These are phyloP conservation scores for Chiloscyllium plagiosum DNA, from an alignment of 2,113 vertebrate genomes.

Conservation along the genomic window DNA sequence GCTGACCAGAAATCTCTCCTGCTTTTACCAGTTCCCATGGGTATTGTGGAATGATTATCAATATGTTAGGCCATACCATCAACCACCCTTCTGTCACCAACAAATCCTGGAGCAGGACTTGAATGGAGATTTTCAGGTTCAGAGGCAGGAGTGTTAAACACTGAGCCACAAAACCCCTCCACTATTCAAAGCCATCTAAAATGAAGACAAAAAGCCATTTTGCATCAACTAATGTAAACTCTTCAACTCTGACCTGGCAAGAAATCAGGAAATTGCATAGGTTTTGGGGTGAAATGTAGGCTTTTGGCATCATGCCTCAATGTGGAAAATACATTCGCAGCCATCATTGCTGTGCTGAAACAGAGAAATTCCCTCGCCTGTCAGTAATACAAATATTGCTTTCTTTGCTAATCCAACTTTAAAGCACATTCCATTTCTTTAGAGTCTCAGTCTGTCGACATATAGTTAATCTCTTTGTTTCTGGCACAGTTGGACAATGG, in stretches of 20 bases:
- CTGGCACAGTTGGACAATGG: not conserved
- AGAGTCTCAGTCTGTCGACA: not conserved
- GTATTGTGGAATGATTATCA: too few relatives aligned
- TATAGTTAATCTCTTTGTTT: not conserved
- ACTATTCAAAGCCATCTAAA: not conserved
- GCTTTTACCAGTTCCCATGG: too few relatives aligned
- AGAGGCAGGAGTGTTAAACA: too few relatives aligned
- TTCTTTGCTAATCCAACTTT: not conserved
- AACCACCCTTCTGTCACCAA: too few relatives aligned
- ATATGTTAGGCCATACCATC: too few relatives aligned
- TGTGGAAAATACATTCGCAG: not conserved
- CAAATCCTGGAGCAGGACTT: too few relatives aligned
- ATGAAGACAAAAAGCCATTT: not conserved
- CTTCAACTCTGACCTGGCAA: not conserved
- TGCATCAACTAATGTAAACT: not conserved
- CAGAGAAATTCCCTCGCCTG: not conserved
- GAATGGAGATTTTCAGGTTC: too few relatives aligned
- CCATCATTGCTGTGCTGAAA: not conserved
- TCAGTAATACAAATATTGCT: not conserved
- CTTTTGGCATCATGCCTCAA: not conserved
- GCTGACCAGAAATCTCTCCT: too few relatives aligned
- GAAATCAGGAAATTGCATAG: not conserved
- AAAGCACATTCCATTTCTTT: not conserved
- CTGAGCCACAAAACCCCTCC: not conserved
- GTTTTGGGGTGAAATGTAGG: not conserved